Evolutionary conservation across 2,888 invertebrate genomes (phyloP), one percentile per base, ranked within the genome.

Genomic region (Caenorhabditis sp.): DNA sequence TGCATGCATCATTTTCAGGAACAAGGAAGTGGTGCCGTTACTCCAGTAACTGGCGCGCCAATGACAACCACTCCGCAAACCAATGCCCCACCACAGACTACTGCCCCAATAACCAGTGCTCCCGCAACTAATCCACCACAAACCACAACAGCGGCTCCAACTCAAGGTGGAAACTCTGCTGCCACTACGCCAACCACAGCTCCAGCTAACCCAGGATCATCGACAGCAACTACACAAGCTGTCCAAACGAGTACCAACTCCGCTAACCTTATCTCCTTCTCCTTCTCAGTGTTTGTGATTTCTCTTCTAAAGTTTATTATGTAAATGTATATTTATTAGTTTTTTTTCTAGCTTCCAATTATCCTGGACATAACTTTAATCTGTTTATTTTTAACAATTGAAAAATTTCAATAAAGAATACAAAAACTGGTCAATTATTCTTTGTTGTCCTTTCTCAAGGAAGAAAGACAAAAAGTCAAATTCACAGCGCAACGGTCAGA

Each of bases 1-100:
- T n/a, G n/a, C n/a, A n/a, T 44, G 1, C 37, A 62, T 32, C 0
- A 26, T 18, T 77, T 79, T 44, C 53, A 80, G 79, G 65, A 80
- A 37, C 71, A 67, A 71, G 61, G 61, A 51, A 20, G 22, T 32
- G 77, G 77, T 22, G 40, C 55, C 20, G 20, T 6, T 20, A 53
- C 20, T 11, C 44, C 58, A 51, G 4, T 51, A 24, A 24, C 65
- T 0, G 18, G 4, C 13, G 32, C 53, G 20, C n/a, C 74, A 62
- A 15, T 37, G 11, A 64, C 64, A 18, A 4, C 62, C 55, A 20
- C 32, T n/a, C 58, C 8, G 37, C 53, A 13, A 22, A 13, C 60
- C 24, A 60, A 26, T 20, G 56, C 56, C 40, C 61, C 44, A 28
- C 24, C 22, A 13, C 22, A 37, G 9, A 62, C 64, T 26, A 22